phyloP scores from a whole-genome alignment of 2,888 invertebrate species.

The Drosophila histrio region DNA sequence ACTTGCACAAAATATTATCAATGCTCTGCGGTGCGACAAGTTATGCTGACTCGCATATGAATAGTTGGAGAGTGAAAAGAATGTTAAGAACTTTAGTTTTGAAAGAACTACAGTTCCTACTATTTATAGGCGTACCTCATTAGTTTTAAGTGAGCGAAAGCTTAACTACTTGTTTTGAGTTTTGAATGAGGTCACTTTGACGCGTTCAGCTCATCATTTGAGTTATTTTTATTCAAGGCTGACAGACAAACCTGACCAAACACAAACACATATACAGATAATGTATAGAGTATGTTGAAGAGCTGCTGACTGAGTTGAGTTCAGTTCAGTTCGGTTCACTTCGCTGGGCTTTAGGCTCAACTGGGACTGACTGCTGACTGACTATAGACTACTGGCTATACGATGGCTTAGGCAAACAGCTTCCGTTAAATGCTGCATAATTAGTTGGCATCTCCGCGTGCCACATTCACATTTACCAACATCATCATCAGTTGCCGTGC shows the following conservation, averaged over 20 bases:
- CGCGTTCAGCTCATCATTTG: conserved; percentile 72
- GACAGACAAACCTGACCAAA: conserved; percentile 53
- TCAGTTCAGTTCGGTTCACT: conserved; percentile 42
- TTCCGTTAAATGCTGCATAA: conserved; percentile 77
- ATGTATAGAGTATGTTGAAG: conserved; percentile 23
- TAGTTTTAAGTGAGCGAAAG: conserved; percentile 78
- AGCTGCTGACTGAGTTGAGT: conserved; percentile 26
- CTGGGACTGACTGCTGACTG: conserved; percentile 5
- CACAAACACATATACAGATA: conserved; percentile 1
- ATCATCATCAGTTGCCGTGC: conserved; percentile 16
- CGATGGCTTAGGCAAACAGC: conserved; percentile 75
- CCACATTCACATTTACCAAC: conserved; percentile 21
- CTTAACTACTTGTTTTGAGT: conserved; percentile 79
- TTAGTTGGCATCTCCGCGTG: conserved; percentile 68
- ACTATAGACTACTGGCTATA: conserved; percentile 22
- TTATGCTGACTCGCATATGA: conserved; percentile 32
- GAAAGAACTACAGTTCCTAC: conserved; percentile 37
- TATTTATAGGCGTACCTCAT: conserved; percentile 76
- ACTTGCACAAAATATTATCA: conserved; percentile 58
- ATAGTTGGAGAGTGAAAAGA: conserved; percentile 28
- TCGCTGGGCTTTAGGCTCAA: conserved; percentile 43
- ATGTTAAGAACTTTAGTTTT: conserved; percentile 16
- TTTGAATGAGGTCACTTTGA: conserved; percentile 75
- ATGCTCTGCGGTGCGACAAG: conserved; percentile 38
- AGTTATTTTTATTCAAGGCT: conserved; percentile 76